Base-by-base conservation (phyloP, 2,888 invertebrate species). In the Strigamia maritima region DNA sequence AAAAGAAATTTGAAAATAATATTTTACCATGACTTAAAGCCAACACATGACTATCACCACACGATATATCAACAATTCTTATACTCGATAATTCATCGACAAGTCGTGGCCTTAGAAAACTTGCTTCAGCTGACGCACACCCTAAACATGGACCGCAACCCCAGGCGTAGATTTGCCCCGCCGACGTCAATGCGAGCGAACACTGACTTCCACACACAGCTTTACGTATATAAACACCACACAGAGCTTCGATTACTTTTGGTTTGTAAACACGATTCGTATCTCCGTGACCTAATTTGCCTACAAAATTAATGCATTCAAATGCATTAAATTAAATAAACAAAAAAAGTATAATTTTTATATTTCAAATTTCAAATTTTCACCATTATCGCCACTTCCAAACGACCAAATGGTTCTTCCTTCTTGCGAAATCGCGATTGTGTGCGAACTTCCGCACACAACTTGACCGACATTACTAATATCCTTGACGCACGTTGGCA, bases 331-430 rank as follows among this genome's bases (percentile, higher is more conserved):
- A 38, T 49, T 60, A 14, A 60, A 26, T 60, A 8, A 22, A 75
- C 12, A 28, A 60, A n/a, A n/a, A n/a, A n/a, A n/a, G n/a, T n/a
- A n/a, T n/a, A n/a, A n/a, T n/a, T n/a, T n/a, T 75, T 76, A 85
- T 85, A 81, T 85, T 85, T n/a, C 85, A 85, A 22, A 85, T 83
- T 10, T 87, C 90, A 26, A 90, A 84, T 84, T 91, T 90, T n/a
- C n/a, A 12, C 91, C 91, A 84, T 89, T 89, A 83, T 90, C 90
- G 0, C 90, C 90, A 85, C 91, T 90, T 3, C 91, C 91, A 85
- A 90, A 91, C 0, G 90, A 87, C 90, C 90, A 91, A 0, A 90
- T 89, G 1, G 85, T 87, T 82, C 86, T 85, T 1, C 90, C 90
- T 83, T 90, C 90, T 2, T 84, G 83, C 0, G 90, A 89, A 26